These are phyloP conservation scores for Propsilocerus akamusi DNA, from an alignment of 1,140 invertebrate species.

Conservation along the genomic window DNA sequence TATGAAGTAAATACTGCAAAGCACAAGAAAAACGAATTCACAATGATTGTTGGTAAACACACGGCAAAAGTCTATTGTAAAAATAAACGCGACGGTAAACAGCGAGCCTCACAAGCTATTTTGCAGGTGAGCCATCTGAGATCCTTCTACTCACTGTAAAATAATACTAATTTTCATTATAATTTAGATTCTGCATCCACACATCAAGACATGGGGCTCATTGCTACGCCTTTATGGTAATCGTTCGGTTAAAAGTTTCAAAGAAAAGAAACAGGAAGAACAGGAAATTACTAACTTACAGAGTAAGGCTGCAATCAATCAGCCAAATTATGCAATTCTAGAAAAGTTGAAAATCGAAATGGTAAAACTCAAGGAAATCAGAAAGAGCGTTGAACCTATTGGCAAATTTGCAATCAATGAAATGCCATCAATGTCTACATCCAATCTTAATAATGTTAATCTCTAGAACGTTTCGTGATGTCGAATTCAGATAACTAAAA, in stretches of 20 bases:
- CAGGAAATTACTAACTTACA: slow-evolving; percentile 85
- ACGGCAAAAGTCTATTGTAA: slow-evolving; percentile 74
- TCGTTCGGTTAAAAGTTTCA: slow-evolving; percentile 76
- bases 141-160: background rate
- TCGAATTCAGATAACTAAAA: too few species aligned
- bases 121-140: slow-evolving; percentile 37
- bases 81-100: slow-evolving; percentile 96
- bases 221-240: slow-evolving; percentile 84
- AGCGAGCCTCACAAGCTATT: slow-evolving; percentile 88
- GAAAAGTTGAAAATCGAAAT: slow-evolving; percentile 81
- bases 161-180: background rate
- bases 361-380: slow-evolving; percentile 51
- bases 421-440: too few species aligned
- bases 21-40: slow-evolving; percentile 85
- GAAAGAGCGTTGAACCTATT: slow-evolving; percentile 47
- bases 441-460: too few species aligned
- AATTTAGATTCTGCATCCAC: slow-evolving; percentile 61
- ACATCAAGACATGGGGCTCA: slow-evolving; percentile 89
- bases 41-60: slow-evolving; percentile 87
- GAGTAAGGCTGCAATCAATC: slow-evolving; percentile 74
- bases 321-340: slow-evolving; percentile 84
- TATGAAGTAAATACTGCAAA: slow-evolving; percentile 77
- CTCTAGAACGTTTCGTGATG: too few species aligned
- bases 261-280: slow-evolving; percentile 87
- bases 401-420: too few species aligned